Evolutionary conservation across 1,140 invertebrate species (phyloP), one percentile per base, ranked within the genome.

Genomic region (Hylaeus volcanicus): DNA sequence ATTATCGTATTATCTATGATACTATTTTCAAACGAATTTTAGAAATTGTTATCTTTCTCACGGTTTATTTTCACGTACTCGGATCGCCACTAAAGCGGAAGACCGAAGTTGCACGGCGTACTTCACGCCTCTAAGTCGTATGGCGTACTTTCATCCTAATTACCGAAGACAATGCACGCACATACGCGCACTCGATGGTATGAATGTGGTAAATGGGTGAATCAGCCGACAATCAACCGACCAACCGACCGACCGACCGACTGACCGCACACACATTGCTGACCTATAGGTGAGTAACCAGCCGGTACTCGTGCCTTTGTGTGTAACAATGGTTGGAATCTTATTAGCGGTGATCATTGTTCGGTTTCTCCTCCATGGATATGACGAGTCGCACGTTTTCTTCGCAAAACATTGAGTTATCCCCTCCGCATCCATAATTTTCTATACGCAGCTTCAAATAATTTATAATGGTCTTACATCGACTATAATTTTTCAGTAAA

Each of bases 201-300:
- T 58, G 72, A 70, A 73, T 14, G 56, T 68, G 60, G 73, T 53
- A 82, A 85, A 85, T 82, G 76, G 79, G 81, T 84, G 84, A 79
- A 82, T 88, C 83, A 75, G 81, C 78, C 77, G 86, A 86, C 71
- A 80, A 81, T 56, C 79, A 82, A 77, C 79, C 83, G 82, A 82
- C 6, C 51, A 51, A 51, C 51, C 51, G 51, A 51, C 51, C 51
- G 9, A 48, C 89, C 87, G 89, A 89, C 85, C 88, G 86, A 90
- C 88, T 87, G 88, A 88, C 88, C 87, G 87, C 78, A 65, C 73
- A 55, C 69, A 74, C 56, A 80, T 80, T 55, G 79, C 64, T 80
- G 79, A 80, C 79, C 79, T 75, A 80, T 74, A 74, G 78, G 55
- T 74, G 53, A 65, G 71, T 48, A 48, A 65, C 53, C 61, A 74